Evolutionary conservation across 1,140 invertebrate species (phyloP).

Genomic region (Tetramorium simillimum): DNA sequence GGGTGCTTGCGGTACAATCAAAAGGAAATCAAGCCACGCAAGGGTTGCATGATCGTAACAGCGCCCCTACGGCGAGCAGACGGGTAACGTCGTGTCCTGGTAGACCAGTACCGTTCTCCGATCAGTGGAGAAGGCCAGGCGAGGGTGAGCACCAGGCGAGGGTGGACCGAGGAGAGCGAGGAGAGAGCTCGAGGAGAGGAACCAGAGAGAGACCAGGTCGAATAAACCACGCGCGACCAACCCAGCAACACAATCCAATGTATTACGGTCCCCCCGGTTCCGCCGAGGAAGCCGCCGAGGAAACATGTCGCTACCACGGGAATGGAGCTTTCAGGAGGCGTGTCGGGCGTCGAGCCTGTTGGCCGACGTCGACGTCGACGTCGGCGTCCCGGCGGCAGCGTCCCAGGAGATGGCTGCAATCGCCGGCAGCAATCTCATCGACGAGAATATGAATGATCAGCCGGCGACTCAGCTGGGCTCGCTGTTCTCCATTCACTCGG

Average conservation of each 20-base stretch:
- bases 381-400: slow-evolving; percentile 75
- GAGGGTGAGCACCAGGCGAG: slow-evolving; percentile 35
- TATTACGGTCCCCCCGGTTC: slow-evolving; percentile 82
- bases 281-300: slow-evolving; percentile 73
- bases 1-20: slow-evolving; percentile 35
- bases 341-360: slow-evolving; percentile 80
- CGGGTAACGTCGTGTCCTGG: not conserved
- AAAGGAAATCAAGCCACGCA: not conserved
- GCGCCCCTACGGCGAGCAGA: not conserved
- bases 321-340: slow-evolving; percentile 87
- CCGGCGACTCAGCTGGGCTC: slow-evolving; percentile 83
- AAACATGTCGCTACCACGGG: slow-evolving; percentile 88
- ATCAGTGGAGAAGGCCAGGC: not conserved
- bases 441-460: slow-evolving; percentile 83
- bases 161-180: slow-evolving; percentile 19
- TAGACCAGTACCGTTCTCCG: not conserved
- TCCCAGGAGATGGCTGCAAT: slow-evolving; percentile 77
- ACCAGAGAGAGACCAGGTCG: slow-evolving; percentile 10
- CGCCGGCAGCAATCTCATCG: slow-evolving; percentile 72
- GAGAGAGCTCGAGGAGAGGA: slow-evolving; percentile 36
- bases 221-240: slow-evolving; percentile 66
- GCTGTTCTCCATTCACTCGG: slow-evolving; percentile 87
- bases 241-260: slow-evolving; percentile 83
- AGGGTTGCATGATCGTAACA: not conserved
- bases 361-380: slow-evolving; percentile 62